A percentile compares a stretch with the other conserved stretches of the same genome.
These are phyloP conservation scores for Chrosomus eos DNA, from an alignment of 2,797 vertebrate genomes.

Conservation along the genomic window DNA sequence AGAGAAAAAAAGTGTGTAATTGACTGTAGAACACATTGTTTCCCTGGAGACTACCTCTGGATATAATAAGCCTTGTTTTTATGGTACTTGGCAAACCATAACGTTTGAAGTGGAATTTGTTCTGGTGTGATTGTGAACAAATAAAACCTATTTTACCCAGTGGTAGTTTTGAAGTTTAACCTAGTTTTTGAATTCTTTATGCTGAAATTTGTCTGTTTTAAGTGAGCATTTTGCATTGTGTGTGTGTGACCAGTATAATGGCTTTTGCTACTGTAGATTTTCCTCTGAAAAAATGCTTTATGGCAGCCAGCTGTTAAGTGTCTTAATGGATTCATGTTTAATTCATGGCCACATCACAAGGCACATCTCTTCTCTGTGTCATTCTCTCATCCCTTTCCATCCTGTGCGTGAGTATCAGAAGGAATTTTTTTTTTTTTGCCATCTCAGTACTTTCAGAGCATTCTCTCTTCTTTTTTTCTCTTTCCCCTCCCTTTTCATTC, in stretches of 20 bases:
- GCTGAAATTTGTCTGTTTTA: background rate
- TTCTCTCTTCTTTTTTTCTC: background rate
- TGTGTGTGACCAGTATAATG: conserved; percentile 1
- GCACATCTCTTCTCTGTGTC: background rate
- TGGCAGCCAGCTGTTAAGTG: conserved; percentile 69
- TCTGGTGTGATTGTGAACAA: conserved; percentile 1
- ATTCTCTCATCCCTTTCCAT: conserved; percentile 4
- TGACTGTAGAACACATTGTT: conserved; percentile 34
- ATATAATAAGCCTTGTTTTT: conserved; percentile 11
- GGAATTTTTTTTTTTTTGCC: background rate
- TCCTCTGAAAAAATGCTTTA: conserved; percentile 57
- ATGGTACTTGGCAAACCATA: conserved; percentile 14
- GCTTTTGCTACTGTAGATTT: conserved; percentile 51
- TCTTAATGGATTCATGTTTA: conserved; percentile 72
- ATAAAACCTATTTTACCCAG: conserved; percentile 7
- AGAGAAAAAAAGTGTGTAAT: background rate
- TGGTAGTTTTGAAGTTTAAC: conserved; percentile 11
- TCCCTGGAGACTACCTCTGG: conserved; percentile 38
- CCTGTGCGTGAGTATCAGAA: background rate
- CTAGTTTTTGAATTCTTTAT: background rate
- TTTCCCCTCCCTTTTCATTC: conserved; percentile 39
- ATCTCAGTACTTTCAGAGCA: background rate
- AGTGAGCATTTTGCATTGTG: background rate
- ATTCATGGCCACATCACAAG: conserved; percentile 65
- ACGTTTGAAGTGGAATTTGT: conserved; percentile 6